These are phyloP conservation scores for Apteryx mantelli DNA, from an alignment of 2,113 vertebrate species.

Conservation along the genomic window DNA sequence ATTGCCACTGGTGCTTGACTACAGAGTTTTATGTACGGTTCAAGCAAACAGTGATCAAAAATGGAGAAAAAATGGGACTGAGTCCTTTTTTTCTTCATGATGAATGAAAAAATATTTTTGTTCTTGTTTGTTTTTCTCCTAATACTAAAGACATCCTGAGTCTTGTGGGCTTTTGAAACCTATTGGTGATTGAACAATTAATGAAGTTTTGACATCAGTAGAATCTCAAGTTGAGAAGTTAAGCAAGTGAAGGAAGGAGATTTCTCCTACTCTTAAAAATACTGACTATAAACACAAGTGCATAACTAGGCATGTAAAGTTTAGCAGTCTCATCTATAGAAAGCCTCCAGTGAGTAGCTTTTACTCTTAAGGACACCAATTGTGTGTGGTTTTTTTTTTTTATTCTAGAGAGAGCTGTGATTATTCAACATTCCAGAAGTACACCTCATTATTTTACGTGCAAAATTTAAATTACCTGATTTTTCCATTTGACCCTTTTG, in stretches of 20 bases:
- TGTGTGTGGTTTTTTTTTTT: no score
- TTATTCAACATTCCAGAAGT: neutral
- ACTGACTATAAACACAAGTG: neutral
- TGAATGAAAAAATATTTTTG: neutral
- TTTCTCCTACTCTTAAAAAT: neutral
- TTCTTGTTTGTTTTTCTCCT: neutral
- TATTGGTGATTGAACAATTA: neutral
- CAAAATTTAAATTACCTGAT: neutral
- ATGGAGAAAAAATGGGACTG: neutral
- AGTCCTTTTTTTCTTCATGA: neutral
- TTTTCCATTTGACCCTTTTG: neutral
- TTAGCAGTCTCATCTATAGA: neutral
- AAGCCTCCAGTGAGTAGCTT: neutral
- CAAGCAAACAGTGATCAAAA: neutral
- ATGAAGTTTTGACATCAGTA: neutral
- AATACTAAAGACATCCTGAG: neutral
- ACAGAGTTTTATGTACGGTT: neutral
- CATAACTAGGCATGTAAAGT: neutral
- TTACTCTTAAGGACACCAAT: neutral
- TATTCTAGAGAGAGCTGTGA: neutral
- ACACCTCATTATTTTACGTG: neutral
- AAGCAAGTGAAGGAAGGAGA: neutral
- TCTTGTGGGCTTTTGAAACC: neutral
- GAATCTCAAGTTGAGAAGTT: neutral
- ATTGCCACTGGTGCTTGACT: neutral